Evolutionary conservation across 1,140 invertebrate species (phyloP).

Genomic region (Pachypsylla venusta): DNA sequence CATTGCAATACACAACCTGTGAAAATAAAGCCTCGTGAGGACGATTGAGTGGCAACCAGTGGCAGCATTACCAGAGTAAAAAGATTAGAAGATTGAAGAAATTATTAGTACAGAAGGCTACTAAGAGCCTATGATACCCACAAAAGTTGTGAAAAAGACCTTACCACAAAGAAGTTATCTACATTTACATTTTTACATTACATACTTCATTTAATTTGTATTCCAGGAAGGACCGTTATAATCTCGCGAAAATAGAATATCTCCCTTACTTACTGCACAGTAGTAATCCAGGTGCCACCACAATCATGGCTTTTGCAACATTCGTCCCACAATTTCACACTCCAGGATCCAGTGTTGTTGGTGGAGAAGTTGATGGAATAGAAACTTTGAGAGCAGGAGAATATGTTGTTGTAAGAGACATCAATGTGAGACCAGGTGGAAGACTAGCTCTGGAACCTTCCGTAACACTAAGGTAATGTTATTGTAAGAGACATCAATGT

Average conservation of each 20-base stretch:
- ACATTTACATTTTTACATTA: not conserved
- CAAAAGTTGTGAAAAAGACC: too few species aligned
- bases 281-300: constrained; percentile 65
- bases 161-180: constrained; percentile 7
- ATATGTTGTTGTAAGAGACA: constrained; percentile 76
- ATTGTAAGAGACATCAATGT: not conserved
- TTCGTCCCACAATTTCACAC: constrained; percentile 61
- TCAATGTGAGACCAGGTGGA: constrained; percentile 76
- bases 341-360: constrained; percentile 50
- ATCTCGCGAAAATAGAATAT: constrained; percentile 73
- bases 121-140: not conserved
- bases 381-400: constrained; percentile 60
- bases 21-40: too few species aligned
- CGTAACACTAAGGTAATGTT: constrained; percentile 51
- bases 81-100: too few species aligned
- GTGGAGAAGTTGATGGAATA: constrained; percentile 76
- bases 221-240: constrained; percentile 72
- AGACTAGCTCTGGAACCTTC: constrained; percentile 72
- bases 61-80: too few species aligned
- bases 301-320: constrained; percentile 49
- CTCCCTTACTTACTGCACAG: constrained; percentile 71
- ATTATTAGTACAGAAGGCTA: too few species aligned
- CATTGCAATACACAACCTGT: too few species aligned
- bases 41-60: too few species aligned
- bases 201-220: constrained; percentile 19